These are phyloP conservation scores for Phoenicopterus ruber DNA, from an alignment of 2,113 vertebrate species.

Conservation along the genomic window DNA sequence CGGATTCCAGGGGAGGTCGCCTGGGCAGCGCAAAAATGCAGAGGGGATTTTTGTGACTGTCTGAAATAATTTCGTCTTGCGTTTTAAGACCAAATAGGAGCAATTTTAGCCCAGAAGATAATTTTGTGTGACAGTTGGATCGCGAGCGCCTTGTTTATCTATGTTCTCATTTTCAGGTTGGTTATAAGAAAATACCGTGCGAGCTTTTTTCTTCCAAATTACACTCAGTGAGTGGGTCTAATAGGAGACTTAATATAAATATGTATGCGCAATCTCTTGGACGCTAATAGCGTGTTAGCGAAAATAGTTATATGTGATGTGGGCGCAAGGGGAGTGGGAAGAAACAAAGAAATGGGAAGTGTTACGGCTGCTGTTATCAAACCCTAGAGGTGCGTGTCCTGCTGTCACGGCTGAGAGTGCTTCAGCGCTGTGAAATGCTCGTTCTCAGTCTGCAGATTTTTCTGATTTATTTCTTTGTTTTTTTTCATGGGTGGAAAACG, in stretches of 20 bases:
- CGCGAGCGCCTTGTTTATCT: background rate
- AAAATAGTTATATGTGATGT: background rate
- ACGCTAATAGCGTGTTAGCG: background rate
- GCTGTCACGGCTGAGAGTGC: background rate
- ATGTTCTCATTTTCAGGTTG: slow-evolving; percentile 43
- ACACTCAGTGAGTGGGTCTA: background rate
- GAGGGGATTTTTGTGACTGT: background rate
- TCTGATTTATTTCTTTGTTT: background rate
- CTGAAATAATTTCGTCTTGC: background rate
- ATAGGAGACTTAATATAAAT: background rate
- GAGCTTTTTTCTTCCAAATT: slow-evolving; percentile 11
- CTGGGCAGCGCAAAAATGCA: slow-evolving; percentile 4
- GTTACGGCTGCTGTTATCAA: background rate
- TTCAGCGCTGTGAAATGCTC: background rate
- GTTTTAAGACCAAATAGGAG: background rate
- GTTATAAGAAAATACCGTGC: background rate
- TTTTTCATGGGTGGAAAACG: background rate
- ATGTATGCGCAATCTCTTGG: background rate
- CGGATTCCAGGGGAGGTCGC: background rate
- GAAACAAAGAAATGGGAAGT: background rate
- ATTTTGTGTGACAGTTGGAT: slow-evolving; percentile 18
- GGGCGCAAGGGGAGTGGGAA: background rate
- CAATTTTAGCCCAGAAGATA: slow-evolving; percentile 27
- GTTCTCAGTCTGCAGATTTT: background rate
- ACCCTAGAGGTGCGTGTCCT: background rate